Percentiles rank a stretch among this genome's conserved stretches.
Evolutionary conservation across 1,140 invertebrate genomes (phyloP).

Genomic region (Thalassaphorura encarpata): DNA sequence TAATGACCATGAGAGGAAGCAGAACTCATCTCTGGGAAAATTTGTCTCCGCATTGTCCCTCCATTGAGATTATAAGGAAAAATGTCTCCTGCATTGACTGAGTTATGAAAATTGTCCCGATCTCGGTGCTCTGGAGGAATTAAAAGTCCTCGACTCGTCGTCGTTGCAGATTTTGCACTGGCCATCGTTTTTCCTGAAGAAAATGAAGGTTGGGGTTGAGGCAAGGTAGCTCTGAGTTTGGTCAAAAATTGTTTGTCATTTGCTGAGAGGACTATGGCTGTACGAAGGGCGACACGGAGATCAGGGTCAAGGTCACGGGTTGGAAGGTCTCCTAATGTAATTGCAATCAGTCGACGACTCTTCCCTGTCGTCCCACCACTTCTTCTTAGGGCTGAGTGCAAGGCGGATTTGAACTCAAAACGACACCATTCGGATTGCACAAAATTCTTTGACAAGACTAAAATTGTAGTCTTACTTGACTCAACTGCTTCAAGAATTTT

Average conservation of each 20-base stretch:
- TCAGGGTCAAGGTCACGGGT: conserved; percentile 79
- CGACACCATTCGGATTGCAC: conserved; percentile 87
- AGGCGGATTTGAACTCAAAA: conserved; percentile 82
- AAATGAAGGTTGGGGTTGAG: conserved; percentile 44
- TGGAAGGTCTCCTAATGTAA: conserved; percentile 72
- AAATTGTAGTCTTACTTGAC: conserved; percentile 74
- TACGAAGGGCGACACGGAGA: conserved; percentile 75
- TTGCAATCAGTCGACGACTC: conserved; percentile 67
- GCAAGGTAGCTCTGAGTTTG: conserved; percentile 82
- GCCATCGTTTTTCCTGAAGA: not conserved
- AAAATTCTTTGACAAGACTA: conserved; percentile 85
- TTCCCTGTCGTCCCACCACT: too few species aligned
- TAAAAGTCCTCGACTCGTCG: conserved; percentile 3
- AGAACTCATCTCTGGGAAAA: not conserved
- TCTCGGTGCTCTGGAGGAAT: not conserved
- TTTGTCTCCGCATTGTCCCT: not conserved
- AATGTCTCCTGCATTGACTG: not conserved
- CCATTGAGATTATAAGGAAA: not conserved
- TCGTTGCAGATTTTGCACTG: not conserved
- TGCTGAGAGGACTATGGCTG: conserved; percentile 79
- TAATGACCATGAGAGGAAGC: not conserved
- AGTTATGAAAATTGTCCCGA: not conserved
- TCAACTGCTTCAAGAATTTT: conserved; percentile 84
- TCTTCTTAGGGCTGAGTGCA: conserved; percentile 73
- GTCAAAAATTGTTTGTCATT: conserved; percentile 90